Base-by-base conservation (phyloP, 2,797 vertebrate genomes). In the Chloroceryle amazona region DNA sequence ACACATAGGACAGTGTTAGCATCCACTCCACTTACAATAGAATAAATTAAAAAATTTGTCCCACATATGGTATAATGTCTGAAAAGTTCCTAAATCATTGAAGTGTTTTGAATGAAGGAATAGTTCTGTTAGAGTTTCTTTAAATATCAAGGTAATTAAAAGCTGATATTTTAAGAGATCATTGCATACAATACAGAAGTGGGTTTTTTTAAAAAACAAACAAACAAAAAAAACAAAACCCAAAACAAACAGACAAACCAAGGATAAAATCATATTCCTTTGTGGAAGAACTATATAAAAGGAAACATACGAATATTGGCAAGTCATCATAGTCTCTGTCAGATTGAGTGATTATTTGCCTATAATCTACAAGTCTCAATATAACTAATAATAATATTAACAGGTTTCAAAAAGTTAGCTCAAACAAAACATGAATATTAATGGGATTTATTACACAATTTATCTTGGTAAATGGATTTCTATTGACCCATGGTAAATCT, bases 11-110 rank as follows among this genome's bases (percentile, higher is more conserved):
- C 74, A 91, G 46, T 51, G 67, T 87, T 92, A 84, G 65, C 88
- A 91, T 81, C 86, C 74, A 81, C 89, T 93, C 78, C 57, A 46
- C 82, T 95, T 95, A 84, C 33, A 79, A 90, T 73, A 63, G 41
- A 92, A 73, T 75, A 83, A 90, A 37, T 86, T 16, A 28, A 73
- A 68, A 94, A 41, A 5, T 25, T 61, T 46, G 33, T 52, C 51
- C 16, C 10, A 8, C 79, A 3, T 68, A 37, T 47, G 52, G 39
- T 63, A 22, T 51, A 37, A 37, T 42, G 41, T 12, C 8, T 46
- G 13, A 83, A 60, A 82, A 63, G 17, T 28, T 60, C 71, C 42
- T 58, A 79, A 58, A 44, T 68, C 5, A 18, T 90, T 51, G 26
- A 41, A 70, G 42, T 61, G 13, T 49, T 58, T 68, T 85, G 47